Evolutionary conservation across 1,140 invertebrate species (phyloP), one percentile per base, ranked within the genome.

Genomic region (Eubasilissa regina): DNA sequence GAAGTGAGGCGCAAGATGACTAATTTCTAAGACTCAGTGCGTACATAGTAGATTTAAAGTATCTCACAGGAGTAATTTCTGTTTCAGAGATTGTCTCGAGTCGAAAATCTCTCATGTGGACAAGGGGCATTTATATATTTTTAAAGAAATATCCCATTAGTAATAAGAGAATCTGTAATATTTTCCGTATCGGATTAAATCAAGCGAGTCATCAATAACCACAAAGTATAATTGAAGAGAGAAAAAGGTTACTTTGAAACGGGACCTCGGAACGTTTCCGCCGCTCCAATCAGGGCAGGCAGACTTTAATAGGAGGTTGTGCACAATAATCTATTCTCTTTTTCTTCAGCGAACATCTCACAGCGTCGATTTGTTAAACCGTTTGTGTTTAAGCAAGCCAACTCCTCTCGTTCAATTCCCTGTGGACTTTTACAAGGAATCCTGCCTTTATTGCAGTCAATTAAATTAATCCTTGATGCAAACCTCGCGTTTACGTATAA

Each of bases 391-490:
- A 44, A 45, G 35, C 35, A 15, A 66, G 62, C 62, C 25, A 35
- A 25, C 19, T 66, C 19, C 35, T 13, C n/a, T 8, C 10, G 15
- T 21, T 19, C 55, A 13, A 15, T 13, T 66, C 35, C 43, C 35
- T 66, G 25, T 10, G 25, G 35, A 7, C n/a, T n/a, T n/a, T n/a
- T n/a, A n/a, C 10, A 66, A 35, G n/a, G 15, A 43, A n/a, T 25
- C n/a, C 62, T 15, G 19, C 35, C 19, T 66, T 66, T 66, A 66
- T 66, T 45, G 62, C 62, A 66, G 62, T 17, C 62, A 66, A 66
- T 66, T 66, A 66, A 66, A 66, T 66, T 66, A 66, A 66, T 45
- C 35, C 62, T 66, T 66, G 62, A 45, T 66, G 62, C 62, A 66
- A 66, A 21, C 19, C 43, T 25, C 51, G 35, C 35, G 19, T 12